Evolutionary conservation across 2,113 vertebrate species (phyloP), one percentile per base, ranked within the genome.

Genomic region (Fulmarus glacialis): DNA sequence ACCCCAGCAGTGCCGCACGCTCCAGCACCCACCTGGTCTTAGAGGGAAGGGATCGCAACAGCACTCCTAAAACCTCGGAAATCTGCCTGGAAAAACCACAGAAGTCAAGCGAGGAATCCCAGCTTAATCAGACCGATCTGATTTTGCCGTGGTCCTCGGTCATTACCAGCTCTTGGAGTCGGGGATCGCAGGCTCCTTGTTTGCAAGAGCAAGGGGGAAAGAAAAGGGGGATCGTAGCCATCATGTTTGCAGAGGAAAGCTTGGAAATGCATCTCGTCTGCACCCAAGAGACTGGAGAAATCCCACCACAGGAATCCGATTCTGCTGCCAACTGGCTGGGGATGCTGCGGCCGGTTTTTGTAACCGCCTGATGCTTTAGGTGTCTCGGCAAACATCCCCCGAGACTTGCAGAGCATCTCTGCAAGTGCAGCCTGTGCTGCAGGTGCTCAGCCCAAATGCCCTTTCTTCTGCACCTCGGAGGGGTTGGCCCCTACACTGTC

Each of bases 291-390:
- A 66, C 74, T 3, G 40, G 55, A 96, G 92, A 86, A 83, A 89
- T 67, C 96, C 94, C 93, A 89, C 93, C 83, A 7, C 96, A 94
- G 93, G 93, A 96, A 96, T 96, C 87, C 9, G 1, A 1, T 9
- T 2, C 50, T 5, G 67, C 93, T 81, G 95, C 96, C 95, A 97
- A 11, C 90, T 95, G 93, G 93, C 93, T 9, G 82, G 58, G 74
- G 75, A 90, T 24, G 82, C 88, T 40, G 78, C 5, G 15, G 87
- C 12, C 9, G 36, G 43, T 11, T 32, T 90, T 30, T 7, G 77
- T 43, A 86, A 30, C 53, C 1, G 40, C 74, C 71, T 40, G 45
- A 24, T 36, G 90, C 72, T 94, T 50, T 9, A 77, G 81, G 94
- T 86, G 88, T 47, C 82, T 16, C 12, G 11, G 93, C 80, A 74